Evolutionary conservation across 2,888 invertebrate species (phyloP).

Genomic region (Terebella lapidaria): DNA sequence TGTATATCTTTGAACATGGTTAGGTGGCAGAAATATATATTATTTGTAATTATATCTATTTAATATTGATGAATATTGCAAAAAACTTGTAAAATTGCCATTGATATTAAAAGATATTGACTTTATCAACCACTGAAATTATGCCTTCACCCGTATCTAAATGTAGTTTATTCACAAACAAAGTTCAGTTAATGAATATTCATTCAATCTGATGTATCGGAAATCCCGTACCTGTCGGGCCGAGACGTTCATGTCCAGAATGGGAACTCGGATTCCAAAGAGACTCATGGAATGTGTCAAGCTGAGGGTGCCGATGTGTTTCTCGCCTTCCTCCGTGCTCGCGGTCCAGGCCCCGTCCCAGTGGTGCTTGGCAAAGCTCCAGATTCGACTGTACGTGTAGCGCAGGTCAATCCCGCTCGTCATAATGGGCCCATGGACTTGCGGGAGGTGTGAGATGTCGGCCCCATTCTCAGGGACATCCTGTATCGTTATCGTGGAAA

Average conservation of each 20-base stretch:
- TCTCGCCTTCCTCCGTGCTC: conserved; percentile 51
- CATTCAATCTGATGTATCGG: no score
- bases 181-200: not conserved
- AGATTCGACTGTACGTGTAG: conserved; percentile 47
- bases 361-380: conserved; percentile 58
- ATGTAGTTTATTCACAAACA: not conserved
- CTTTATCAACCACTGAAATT: no score
- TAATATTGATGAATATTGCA: no score
- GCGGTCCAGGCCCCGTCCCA: conserved; percentile 64
- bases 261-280: conserved; percentile 58
- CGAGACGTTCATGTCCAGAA: conserved; percentile 62
- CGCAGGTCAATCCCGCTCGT: conserved; percentile 56
- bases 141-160: no score
- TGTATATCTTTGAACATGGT: no score
- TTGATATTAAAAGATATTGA: no score
- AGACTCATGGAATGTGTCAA: conserved; percentile 65
- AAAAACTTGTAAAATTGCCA: no score
- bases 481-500: no score
- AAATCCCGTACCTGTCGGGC: conserved; percentile 62
- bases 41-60: no score
- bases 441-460: conserved; percentile 73
- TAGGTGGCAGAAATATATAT: no score
- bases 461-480: conserved; percentile 89
- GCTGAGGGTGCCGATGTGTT: conserved; percentile 64
- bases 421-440: conserved; percentile 66